Evolutionary conservation across 2,888 invertebrate species (phyloP).

Genomic region (Congeria kusceri): DNA sequence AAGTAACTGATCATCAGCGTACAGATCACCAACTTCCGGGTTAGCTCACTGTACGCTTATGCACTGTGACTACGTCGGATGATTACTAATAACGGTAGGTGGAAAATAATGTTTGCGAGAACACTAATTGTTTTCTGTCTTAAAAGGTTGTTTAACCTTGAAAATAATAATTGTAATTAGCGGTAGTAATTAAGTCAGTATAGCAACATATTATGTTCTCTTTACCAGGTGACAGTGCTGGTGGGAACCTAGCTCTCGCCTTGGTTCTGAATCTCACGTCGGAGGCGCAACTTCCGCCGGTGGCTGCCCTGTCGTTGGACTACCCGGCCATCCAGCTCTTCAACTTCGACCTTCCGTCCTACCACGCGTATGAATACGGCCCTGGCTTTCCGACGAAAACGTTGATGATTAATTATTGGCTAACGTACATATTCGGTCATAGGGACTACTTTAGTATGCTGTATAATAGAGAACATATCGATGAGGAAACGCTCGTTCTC

Average conservation of each 20-base stretch:
- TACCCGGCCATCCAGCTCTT: constrained; percentile 73
- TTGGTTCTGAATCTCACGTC: constrained; percentile 60
- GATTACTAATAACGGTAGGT: too few species aligned
- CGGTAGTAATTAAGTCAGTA: too few species aligned
- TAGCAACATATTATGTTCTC: not conserved
- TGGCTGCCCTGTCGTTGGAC: constrained; percentile 61
- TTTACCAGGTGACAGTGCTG: constrained; percentile 72
- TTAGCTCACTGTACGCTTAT: too few species aligned
- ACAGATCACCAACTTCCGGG: too few species aligned
- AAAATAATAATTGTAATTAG: too few species aligned
- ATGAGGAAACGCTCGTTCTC: constrained; percentile 31
- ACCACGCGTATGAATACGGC: constrained; percentile 56
- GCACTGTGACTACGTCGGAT: too few species aligned
- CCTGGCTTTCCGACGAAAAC: constrained; percentile 53
- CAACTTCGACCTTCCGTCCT: constrained; percentile 79
- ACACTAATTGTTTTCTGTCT: too few species aligned
- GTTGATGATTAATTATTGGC: constrained; percentile 58
- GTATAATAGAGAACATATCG: constrained; percentile 10
- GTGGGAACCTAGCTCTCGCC: constrained; percentile 75
- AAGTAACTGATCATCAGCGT: too few species aligned
- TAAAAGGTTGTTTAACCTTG: too few species aligned
- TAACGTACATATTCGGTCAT: constrained; percentile 62
- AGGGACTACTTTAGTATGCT: constrained; percentile 14
- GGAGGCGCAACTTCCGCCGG: constrained; percentile 50
- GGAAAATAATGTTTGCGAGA: too few species aligned